Evolutionary conservation across 1,140 invertebrate species (phyloP).

Genomic region (Pseudomyrmex flavicornis): DNA sequence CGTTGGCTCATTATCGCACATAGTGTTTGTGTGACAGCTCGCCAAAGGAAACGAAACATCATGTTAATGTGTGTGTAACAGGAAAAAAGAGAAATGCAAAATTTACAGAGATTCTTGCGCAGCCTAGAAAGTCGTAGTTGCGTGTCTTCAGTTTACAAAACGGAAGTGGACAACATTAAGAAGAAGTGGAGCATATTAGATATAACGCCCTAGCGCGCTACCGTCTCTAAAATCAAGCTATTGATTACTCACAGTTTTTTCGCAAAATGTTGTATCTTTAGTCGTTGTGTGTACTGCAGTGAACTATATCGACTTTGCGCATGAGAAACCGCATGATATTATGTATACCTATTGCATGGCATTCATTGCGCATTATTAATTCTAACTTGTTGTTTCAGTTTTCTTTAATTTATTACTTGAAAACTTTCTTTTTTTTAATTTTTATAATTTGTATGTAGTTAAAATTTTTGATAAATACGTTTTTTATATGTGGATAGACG

Average conservation of each 20-base stretch:
- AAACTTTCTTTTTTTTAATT: neutral
- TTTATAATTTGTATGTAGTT: neutral
- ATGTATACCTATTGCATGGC: too few relatives aligned
- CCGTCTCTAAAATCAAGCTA: neutral
- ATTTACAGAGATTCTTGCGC: conserved; percentile 25
- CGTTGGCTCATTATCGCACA: too few relatives aligned
- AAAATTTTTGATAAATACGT: neutral
- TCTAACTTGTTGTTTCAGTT: neutral
- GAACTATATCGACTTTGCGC: neutral
- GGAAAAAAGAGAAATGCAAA: conserved; percentile 29
- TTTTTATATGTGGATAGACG: neutral
- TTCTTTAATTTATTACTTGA: neutral
- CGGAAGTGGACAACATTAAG: neutral
- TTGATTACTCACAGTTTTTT: conserved; percentile 1
- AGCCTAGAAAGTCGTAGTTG: conserved; percentile 28
- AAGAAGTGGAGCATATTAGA: conserved; percentile 51
- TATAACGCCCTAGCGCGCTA: neutral
- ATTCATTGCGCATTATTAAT: neutral
- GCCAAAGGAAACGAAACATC: neutral
- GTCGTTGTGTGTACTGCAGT: neutral
- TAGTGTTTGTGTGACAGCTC: too few relatives aligned
- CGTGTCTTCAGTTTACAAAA: conserved; percentile 21
- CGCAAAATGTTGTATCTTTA: neutral
- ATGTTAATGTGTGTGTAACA: neutral
- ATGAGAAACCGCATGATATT: neutral